A percentile compares a stretch with the other conserved stretches of the same genome.
Conservation (phyloP, 2,113 vertebrate genomes). For the Glareola pratincola region DNA sequence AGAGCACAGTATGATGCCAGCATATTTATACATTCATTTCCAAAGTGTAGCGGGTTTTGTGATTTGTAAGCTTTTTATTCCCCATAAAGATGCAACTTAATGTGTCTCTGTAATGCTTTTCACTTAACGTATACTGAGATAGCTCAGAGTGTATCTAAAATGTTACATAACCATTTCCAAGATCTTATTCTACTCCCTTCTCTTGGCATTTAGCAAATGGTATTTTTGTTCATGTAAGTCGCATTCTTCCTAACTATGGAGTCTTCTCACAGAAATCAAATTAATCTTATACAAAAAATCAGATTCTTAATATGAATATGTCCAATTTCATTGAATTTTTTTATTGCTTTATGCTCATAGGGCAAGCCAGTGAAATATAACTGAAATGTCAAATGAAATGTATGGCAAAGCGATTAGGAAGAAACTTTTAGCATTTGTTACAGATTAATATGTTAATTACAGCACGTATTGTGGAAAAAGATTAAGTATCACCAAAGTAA, state of each 20-base stretch:
- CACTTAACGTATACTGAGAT: not conserved
- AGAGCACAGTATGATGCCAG: not conserved
- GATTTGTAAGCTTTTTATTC: not conserved
- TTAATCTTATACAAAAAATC: conserved; percentile 32
- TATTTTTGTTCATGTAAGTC: conserved; percentile 14
- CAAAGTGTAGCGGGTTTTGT: not conserved
- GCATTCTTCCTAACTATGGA: not conserved
- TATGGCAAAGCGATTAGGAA: conserved; percentile 50
- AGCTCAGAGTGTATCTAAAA: not conserved
- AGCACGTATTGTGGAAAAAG: conserved; percentile 35
- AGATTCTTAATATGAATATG: conserved; percentile 18
- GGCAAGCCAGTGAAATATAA: conserved; percentile 38
- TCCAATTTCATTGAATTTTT: conserved; percentile 12
- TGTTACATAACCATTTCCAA: not conserved
- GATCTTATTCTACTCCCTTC: not conserved
- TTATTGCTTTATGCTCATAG: not conserved
- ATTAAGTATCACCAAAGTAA: conserved; percentile 68
- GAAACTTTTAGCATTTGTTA: conserved; percentile 60
- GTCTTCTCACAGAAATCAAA: conserved; percentile 43
- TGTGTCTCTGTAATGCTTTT: not conserved
- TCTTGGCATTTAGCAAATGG: not conserved
- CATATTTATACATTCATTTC: not conserved
- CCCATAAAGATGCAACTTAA: not conserved
- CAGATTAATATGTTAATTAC: conserved; percentile 73
- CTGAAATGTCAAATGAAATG: conserved; percentile 47